Evolutionary conservation across 1,140 invertebrate genomes (phyloP), one percentile per base, ranked within the genome.

Genomic region (Nasonia giraulti): DNA sequence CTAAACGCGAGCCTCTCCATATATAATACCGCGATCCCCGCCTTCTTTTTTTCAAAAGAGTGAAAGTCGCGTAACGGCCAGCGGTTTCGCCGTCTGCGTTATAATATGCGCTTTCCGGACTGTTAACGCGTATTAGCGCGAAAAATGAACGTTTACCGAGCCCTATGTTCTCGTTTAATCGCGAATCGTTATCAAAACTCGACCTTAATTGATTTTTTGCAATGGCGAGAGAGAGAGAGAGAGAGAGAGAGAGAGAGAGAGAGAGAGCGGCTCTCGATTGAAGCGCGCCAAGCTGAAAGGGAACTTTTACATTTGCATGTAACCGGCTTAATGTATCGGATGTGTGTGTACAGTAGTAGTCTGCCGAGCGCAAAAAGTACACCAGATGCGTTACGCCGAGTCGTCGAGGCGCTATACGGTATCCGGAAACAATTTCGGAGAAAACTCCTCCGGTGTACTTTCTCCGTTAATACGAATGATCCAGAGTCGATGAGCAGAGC

Each of bases 401-500:
- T 47, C 37, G 7, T 3, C 23, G 69, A 73, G 2, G n/a, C 66
- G n/a, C 20, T 47, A 11, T 47, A 12, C n/a, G 31, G 27, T 44
- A 75, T 75, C 73, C 73, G 73, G 73, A 75, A 75, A 75, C 73
- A 44, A 75, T 75, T 75, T 75, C 37, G 73, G 20, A 75, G 37
- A 75, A 75, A 75, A 75, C 23, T 68, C n/a, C 20, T 10, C 47
- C 40, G 11, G 47, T 23, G 66, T 33, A 71, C 68, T 71, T 71
- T 71, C 68, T 71, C 68, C 68, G 8, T 71, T 33, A 71, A 71
- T 71, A 71, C 68, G 23, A 71, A 33, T 33, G 68, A 71, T 71
- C 27, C 68, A 33, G 14, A 11, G 23, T 11, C 23, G 31, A 33
- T 33, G 31, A 33, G 14, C 68, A 71, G 23, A 2, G 68, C 23